phyloP scores from a whole-genome alignment of 2,888 invertebrate species.

The Heliconius hortense region DNA sequence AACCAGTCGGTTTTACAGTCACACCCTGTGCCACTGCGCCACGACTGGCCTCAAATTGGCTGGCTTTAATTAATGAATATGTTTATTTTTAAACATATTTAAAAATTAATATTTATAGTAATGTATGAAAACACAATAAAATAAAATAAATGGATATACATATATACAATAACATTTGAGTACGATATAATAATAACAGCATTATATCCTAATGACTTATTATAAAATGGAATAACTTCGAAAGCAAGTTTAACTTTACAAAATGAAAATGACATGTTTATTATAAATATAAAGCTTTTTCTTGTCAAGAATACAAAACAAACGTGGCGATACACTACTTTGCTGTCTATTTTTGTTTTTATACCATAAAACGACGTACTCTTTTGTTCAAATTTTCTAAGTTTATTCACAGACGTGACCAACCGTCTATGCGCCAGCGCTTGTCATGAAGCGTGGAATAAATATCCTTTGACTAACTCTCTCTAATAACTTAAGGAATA shows the following conservation, averaged over 20 bases:
- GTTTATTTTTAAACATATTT: not conserved
- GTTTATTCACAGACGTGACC: slow-evolving; percentile 22
- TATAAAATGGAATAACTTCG: not conserved
- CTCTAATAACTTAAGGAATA: slow-evolving; percentile 13
- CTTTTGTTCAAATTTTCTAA: slow-evolving; percentile 16
- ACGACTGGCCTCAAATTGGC: no score
- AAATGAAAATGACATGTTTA: not conserved
- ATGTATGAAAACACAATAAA: not conserved
- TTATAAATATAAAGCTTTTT: not conserved
- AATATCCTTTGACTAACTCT: slow-evolving; percentile 1
- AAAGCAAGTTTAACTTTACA: slow-evolving; percentile 43
- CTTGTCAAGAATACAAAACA: not conserved
- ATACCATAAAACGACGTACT: slow-evolving; percentile 4
- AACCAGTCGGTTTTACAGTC: no score
- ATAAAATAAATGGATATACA: not conserved
- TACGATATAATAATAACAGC: not conserved
- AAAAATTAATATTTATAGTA: not conserved
- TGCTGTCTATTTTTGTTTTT: not conserved
- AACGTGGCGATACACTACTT: not conserved
- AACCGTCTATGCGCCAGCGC: slow-evolving; percentile 12
- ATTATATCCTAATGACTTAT: not conserved
- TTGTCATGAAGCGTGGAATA: slow-evolving; percentile 19
- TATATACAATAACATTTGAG: not conserved
- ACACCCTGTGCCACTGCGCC: no score
- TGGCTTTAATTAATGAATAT: slow-evolving; percentile 31